Evolutionary conservation across 1,140 invertebrate genomes (phyloP).

Genomic region (Drosophila aff.): DNA sequence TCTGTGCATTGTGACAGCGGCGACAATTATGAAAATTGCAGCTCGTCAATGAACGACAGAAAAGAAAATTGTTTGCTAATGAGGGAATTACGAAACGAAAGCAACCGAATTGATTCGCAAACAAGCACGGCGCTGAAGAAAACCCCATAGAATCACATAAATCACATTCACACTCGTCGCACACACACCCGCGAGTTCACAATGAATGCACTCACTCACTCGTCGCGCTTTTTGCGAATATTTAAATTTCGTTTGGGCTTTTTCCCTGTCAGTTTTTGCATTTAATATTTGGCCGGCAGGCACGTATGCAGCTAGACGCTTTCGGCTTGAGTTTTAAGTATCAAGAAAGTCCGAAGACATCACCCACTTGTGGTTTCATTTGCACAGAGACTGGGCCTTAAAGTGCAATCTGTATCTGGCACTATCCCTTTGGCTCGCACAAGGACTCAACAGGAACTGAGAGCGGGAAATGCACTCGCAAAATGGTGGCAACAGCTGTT

Average conservation of each 20-base stretch:
- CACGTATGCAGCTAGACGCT: conserved; percentile 33
- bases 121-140: conserved; percentile 36
- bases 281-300: conserved; percentile 7
- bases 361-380: not conserved
- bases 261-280: not conserved
- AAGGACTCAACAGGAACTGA: conserved; percentile 57
- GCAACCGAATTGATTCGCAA: conserved; percentile 41
- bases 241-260: conserved; percentile 22
- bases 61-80: conserved; percentile 58
- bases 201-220: conserved; percentile 53
- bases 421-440: conserved; percentile 33
- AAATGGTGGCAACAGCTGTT: conserved; percentile 35
- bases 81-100: conserved; percentile 63
- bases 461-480: conserved; percentile 31
- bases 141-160: conserved; percentile 69
- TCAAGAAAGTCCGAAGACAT: conserved; percentile 11
- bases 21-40: conserved; percentile 66
- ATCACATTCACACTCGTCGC: conserved; percentile 65
- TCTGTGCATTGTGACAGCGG: conserved; percentile 20
- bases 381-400: conserved; percentile 14
- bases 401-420: not conserved
- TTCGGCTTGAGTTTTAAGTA: conserved; percentile 16
- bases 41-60: conserved; percentile 41
- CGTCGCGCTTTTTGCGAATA: conserved; percentile 34
- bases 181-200: conserved; percentile 32